Conservation (phyloP, 2,888 invertebrate species). For the Vandiemenella viatica region DNA sequence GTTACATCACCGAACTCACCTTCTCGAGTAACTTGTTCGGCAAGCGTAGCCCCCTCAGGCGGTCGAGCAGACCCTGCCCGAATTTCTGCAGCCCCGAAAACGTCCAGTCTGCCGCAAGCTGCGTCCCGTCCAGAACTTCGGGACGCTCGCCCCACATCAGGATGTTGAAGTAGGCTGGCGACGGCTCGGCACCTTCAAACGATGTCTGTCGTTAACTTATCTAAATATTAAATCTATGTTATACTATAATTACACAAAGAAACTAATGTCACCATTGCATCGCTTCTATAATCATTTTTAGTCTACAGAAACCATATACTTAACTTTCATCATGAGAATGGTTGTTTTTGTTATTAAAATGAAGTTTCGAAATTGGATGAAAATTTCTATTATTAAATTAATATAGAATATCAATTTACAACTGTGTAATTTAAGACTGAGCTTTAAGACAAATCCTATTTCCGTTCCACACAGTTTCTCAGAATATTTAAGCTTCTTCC, state of each 20-base stretch:
- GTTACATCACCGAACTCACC: no score
- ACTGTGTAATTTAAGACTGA: no score
- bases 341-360: no score
- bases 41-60: slow-evolving; percentile 64
- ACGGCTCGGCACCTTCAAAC: slow-evolving; percentile 78
- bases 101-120: slow-evolving; percentile 87
- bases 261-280: neutral
- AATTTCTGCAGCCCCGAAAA: slow-evolving; percentile 90
- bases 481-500: no score
- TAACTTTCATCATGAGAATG: no score
- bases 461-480: no score
- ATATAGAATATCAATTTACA: no score
- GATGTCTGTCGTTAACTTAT: neutral
- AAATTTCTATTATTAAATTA: no score
- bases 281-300: no score
- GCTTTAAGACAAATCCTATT: no score
- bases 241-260: neutral
- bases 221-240: neutral
- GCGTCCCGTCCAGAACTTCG: slow-evolving; percentile 77
- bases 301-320: no score
- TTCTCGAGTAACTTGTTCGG: slow-evolving; percentile 75
- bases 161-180: slow-evolving; percentile 84
- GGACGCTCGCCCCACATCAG: slow-evolving; percentile 77
- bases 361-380: no score
- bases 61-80: slow-evolving; percentile 82